A percentile compares a stretch with the other conserved stretches of the same genome.
phyloP scores from a whole-genome alignment of 2,888 invertebrate genomes.

The Antheraea assamensis region DNA sequence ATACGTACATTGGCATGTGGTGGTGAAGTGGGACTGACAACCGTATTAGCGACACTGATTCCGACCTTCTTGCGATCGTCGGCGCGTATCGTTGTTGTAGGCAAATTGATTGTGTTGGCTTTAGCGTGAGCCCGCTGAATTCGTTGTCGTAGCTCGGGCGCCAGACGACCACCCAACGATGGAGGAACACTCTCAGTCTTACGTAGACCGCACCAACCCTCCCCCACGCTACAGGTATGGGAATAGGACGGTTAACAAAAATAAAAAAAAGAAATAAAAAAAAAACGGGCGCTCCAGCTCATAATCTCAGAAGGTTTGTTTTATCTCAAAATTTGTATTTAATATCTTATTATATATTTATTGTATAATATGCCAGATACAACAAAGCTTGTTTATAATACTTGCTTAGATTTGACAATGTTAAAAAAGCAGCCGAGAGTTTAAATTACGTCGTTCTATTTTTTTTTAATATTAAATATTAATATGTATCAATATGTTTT shows the following conservation, averaged over 20 bases:
- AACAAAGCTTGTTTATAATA: not conserved
- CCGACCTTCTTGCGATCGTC: constrained; percentile 62
- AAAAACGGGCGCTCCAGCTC: constrained; percentile 60
- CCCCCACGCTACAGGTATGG: constrained; percentile 65
- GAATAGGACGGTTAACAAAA: constrained; percentile 57
- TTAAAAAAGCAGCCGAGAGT: not conserved
- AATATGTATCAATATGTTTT: not conserved
- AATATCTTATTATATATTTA: not conserved
- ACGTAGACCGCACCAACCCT: constrained; percentile 69
- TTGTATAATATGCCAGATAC: not conserved
- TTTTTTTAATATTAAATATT: not conserved
- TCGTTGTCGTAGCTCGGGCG: constrained; percentile 62
- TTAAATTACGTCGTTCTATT: not conserved
- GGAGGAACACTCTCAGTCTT: constrained; percentile 75
- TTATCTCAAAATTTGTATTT: constrained; percentile 1
- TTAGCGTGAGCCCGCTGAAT: constrained; percentile 73
- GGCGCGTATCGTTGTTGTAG: constrained; percentile 65
- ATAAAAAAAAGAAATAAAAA: constrained; percentile 49
- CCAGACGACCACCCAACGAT: constrained; percentile 60
- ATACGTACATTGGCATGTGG: constrained; percentile 71
- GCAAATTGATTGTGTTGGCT: constrained; percentile 84
- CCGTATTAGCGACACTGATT: constrained; percentile 40
- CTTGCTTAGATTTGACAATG: not conserved
- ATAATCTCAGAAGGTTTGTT: not conserved
- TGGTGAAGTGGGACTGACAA: constrained; percentile 68